Evolutionary conservation across 2,888 invertebrate species (phyloP).

Genomic region (Acanthopleura granulata): DNA sequence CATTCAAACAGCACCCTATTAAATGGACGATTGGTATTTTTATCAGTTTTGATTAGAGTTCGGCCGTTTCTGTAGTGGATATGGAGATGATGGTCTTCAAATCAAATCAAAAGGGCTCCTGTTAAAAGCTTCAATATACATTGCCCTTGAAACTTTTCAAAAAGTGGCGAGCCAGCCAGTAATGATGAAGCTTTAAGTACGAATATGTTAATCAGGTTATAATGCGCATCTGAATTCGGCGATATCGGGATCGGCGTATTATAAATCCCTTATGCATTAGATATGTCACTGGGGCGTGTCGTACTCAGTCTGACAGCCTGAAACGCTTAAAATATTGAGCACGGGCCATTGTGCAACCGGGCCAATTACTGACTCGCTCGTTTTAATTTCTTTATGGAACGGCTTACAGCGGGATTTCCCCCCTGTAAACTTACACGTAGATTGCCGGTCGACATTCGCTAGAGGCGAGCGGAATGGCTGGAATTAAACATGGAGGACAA

Average conservation of each 20-base stretch:
- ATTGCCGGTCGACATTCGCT: not conserved
- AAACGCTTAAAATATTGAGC: constrained; percentile 16
- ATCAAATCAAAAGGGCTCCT: constrained; percentile 2
- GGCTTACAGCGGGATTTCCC: not conserved
- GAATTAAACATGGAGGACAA: constrained; percentile 20
- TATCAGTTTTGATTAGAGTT: constrained; percentile 19
- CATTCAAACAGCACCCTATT: too few species aligned
- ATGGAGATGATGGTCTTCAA: not conserved
- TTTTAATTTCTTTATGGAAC: constrained; percentile 18
- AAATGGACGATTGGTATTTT: not conserved
- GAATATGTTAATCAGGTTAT: constrained; percentile 9
- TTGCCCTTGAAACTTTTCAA: constrained; percentile 16
- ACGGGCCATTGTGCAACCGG: constrained; percentile 10
- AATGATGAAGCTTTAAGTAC: constrained; percentile 14
- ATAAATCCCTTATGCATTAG: constrained; percentile 17
- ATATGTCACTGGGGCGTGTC: constrained; percentile 16
- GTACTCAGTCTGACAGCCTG: not conserved
- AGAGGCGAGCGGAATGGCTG: not conserved
- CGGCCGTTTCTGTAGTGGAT: not conserved
- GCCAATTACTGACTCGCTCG: constrained; percentile 2
- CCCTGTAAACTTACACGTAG: constrained; percentile 1
- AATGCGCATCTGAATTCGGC: constrained; percentile 15
- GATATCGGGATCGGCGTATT: not conserved
- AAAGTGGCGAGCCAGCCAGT: not conserved
- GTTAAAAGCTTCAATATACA: constrained; percentile 4